Evolutionary conservation across 2,888 invertebrate species (phyloP).

Genomic region (Leptinotarsa peninsularis): DNA sequence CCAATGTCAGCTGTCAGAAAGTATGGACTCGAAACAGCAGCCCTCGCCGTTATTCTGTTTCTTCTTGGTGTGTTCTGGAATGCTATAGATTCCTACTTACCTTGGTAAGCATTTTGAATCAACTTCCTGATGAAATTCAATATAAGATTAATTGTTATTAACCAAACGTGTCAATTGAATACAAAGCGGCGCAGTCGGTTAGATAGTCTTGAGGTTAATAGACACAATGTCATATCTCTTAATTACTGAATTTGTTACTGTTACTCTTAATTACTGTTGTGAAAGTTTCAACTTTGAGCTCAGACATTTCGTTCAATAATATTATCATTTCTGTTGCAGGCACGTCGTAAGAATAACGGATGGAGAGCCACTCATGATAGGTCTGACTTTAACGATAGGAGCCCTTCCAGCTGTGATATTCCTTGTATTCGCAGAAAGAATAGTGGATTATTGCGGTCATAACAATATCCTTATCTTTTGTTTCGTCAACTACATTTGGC

Average conservation of each 20-base stretch:
- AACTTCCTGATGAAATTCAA: not conserved
- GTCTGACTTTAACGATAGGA: constrained; percentile 76
- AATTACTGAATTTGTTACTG: too few relatives aligned
- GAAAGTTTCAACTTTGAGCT: too few relatives aligned
- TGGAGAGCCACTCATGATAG: constrained; percentile 72
- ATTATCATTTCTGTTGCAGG: constrained; percentile 65
- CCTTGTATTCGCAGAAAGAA: constrained; percentile 82
- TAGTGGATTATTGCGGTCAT: constrained; percentile 86
- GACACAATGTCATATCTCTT: too few relatives aligned
- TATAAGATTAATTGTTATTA: too few relatives aligned
- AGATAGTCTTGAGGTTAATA: not conserved
- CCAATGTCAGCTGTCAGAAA: constrained; percentile 84
- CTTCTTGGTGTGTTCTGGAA: constrained; percentile 84
- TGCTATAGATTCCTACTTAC: constrained; percentile 81
- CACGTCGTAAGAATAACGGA: constrained; percentile 70
- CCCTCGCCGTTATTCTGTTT: constrained; percentile 76
- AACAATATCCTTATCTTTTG: constrained; percentile 86
- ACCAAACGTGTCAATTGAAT: not conserved
- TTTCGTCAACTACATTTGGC: constrained; percentile 83
- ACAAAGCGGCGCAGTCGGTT: not conserved
- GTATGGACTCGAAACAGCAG: constrained; percentile 80
- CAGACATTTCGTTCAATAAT: not conserved
- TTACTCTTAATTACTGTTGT: too few relatives aligned
- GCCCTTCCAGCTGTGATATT: constrained; percentile 78
- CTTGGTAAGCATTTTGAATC: constrained; percentile 70